phyloP scores from a whole-genome alignment of 2,888 invertebrate species.

The Chrysolina oricalcia region DNA sequence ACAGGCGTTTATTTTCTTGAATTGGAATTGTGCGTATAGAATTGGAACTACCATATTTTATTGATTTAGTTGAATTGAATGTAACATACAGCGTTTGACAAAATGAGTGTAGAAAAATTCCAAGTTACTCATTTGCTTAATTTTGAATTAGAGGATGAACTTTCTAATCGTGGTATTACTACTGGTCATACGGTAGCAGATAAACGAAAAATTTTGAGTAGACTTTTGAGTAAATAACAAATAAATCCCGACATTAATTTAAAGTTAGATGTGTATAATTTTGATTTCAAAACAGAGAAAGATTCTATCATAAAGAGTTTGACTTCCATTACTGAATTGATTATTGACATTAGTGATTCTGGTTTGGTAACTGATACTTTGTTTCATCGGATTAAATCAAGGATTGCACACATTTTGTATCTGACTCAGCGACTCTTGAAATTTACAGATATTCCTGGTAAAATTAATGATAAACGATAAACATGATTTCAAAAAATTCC shows the following conservation, averaged over 20 bases:
- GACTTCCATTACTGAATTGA: no score
- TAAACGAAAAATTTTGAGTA: no score
- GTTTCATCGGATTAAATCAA: not conserved
- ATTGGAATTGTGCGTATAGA: no score
- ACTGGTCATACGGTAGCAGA: no score
- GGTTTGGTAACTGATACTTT: not conserved
- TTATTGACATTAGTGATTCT: no score
- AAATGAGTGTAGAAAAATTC: conserved; percentile 28
- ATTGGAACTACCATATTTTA: no score
- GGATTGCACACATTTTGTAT: not conserved
- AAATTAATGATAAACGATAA: not conserved
- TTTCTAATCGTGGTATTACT: not conserved
- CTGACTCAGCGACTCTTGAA: not conserved
- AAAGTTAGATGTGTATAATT: not conserved
- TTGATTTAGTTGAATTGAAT: no score
- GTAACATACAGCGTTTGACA: no score
- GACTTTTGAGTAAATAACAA: conserved; percentile 27
- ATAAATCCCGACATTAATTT: not conserved
- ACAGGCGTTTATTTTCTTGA: no score
- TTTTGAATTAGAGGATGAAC: conserved; percentile 20
- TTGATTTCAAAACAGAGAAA: not conserved
- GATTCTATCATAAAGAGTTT: not conserved
- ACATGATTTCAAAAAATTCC: no score
- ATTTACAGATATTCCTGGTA: not conserved
- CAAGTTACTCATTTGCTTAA: conserved; percentile 25